phyloP scores from a whole-genome alignment of 2,797 vertebrate genomes.

The Thaleichthys pacificus region DNA sequence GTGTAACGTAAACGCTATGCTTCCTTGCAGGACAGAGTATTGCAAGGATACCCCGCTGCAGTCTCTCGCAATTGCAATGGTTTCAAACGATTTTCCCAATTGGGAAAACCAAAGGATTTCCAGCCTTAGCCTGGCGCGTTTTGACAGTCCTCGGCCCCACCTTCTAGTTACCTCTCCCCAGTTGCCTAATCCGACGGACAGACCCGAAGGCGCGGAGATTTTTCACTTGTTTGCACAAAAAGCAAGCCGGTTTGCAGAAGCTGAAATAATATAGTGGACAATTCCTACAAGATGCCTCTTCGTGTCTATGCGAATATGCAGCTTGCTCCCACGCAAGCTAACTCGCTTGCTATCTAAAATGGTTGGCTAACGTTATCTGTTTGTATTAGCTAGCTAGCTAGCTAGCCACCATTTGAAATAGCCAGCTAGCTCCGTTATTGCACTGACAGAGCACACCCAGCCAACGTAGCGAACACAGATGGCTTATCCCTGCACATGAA shows the following conservation, averaged over 20 bases:
- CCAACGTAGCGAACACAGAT: constrained; percentile 40
- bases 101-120: constrained; percentile 30
- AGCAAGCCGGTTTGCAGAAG: constrained; percentile 41
- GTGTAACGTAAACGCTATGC: background rate
- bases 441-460: constrained; percentile 55
- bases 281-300: constrained; percentile 4
- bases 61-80: constrained; percentile 4
- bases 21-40: background rate
- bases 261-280: background rate
- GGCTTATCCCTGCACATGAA: constrained; percentile 51
- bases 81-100: constrained; percentile 8
- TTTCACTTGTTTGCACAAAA: constrained; percentile 56
- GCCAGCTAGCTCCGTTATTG: constrained; percentile 59
- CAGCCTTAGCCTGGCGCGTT: constrained; percentile 50
- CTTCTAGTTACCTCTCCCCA: constrained; percentile 61
- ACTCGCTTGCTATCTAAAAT: constrained; percentile 19
- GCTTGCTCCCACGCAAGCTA: constrained; percentile 56
- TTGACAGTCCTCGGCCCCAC: constrained; percentile 73
- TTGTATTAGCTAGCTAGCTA: constrained; percentile 20
- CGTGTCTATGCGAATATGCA: constrained; percentile 31
- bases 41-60: background rate
- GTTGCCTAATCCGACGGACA: constrained; percentile 54
- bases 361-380: constrained; percentile 34
- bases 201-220: constrained; percentile 62
- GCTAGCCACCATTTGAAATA: constrained; percentile 50